These are phyloP conservation scores for Oriolus oriolus DNA, from an alignment of 2,113 vertebrate species.

Conservation along the genomic window DNA sequence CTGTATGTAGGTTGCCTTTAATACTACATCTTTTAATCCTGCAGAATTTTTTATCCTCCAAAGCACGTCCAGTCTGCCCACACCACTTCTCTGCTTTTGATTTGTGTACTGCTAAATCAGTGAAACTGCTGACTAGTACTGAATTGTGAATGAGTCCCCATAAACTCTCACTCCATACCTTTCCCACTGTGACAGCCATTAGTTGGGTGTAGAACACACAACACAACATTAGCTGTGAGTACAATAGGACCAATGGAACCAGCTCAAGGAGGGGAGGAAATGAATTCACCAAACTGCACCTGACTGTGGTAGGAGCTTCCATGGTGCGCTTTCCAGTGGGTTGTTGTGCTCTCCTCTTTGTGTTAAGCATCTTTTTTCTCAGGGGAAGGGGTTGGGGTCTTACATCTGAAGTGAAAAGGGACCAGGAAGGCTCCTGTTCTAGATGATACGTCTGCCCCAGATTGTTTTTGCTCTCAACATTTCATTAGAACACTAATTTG, in stretches of 20 bases:
- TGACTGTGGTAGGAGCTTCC: neutral
- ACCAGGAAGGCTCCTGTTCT: neutral
- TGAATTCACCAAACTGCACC: neutral
- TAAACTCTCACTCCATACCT: neutral
- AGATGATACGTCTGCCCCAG: neutral
- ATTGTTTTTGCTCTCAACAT: neutral
- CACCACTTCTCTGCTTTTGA: neutral
- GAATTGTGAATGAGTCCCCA: neutral
- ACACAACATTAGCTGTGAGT: neutral
- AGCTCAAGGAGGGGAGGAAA: neutral
- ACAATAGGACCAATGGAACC: neutral
- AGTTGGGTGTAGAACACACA: neutral
- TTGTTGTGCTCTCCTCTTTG: no score
- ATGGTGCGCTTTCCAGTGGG: rapidly evolving
- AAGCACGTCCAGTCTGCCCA: neutral
- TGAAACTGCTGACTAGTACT: neutral
- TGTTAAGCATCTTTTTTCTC: neutral
- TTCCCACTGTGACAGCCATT: neutral
- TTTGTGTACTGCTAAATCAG: neutral
- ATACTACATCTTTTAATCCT: neutral
- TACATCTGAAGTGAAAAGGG: neutral
- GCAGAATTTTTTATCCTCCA: neutral
- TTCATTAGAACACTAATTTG: neutral
- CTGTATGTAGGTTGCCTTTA: neutral
- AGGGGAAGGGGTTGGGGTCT: neutral